Evolutionary conservation across 2,797 vertebrate species (phyloP).

Genomic region (Sebastes aleutianus): DNA sequence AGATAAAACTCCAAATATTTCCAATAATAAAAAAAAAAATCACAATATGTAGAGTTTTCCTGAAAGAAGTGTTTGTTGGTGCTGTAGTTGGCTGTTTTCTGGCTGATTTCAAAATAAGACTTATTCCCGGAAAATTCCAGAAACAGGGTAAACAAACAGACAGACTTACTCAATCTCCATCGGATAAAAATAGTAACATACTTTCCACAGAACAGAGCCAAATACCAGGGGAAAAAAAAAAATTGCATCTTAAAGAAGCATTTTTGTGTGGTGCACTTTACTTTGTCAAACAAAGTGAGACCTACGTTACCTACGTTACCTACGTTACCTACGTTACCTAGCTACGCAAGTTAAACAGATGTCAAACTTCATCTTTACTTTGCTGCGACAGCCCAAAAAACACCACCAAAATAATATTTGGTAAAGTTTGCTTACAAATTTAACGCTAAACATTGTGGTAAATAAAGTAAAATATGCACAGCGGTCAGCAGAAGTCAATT

Average conservation of each 20-base stretch:
- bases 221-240: rapidly evolving
- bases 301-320: too few relatives aligned
- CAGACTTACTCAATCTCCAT: neutral
- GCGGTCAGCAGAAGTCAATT: neutral
- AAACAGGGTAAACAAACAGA: neutral
- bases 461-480: neutral
- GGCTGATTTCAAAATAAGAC: neutral
- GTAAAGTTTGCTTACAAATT: neutral
- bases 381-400: neutral
- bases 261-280: neutral
- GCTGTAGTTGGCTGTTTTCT: neutral
- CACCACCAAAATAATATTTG: neutral
- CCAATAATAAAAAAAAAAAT: neutral
- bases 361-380: neutral
- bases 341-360: neutral
- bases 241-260: neutral
- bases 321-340: neutral
- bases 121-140: constrained; percentile 10
- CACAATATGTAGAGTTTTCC: neutral
- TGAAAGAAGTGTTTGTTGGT: neutral
- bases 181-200: neutral
- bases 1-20: neutral
- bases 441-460: too few relatives aligned
- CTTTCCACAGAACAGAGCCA: neutral
- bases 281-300: neutral